Percentiles rank a stretch among this genome's conserved stretches.
These are phyloP conservation scores for Arrhamphus sclerolepis DNA, from an alignment of 2,797 vertebrate genomes.

Conservation along the genomic window DNA sequence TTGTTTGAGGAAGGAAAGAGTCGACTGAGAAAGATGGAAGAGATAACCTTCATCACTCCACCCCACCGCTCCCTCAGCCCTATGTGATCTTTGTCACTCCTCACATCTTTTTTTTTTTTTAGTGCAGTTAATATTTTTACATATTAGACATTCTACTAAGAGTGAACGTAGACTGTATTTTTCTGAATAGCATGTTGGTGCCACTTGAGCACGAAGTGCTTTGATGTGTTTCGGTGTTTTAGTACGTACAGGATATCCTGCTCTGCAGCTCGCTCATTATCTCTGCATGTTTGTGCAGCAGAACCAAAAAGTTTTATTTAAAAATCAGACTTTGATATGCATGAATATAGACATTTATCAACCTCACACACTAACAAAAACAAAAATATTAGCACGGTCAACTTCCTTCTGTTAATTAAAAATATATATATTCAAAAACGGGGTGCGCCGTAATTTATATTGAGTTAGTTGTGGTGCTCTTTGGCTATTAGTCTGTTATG, in stretches of 20 bases:
- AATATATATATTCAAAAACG: too few species aligned
- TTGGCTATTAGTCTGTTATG: too few species aligned
- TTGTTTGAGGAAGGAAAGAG: conserved; percentile 58
- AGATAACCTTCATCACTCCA: conserved; percentile 41
- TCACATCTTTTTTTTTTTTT: conserved; percentile 9
- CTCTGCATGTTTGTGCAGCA: conserved; percentile 42
- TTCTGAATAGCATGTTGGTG: conserved; percentile 5
- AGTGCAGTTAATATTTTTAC: too few species aligned
- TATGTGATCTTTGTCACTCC: background rate
- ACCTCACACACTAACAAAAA: background rate
- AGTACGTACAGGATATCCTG: conserved; percentile 73
- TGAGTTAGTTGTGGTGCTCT: too few species aligned
- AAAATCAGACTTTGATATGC: background rate
- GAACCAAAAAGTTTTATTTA: conserved; percentile 31
- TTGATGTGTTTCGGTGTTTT: conserved; percentile 30
- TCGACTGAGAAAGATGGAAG: conserved; percentile 47
- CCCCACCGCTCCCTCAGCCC: conserved; percentile 6
- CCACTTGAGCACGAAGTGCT: background rate
- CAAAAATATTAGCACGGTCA: background rate
- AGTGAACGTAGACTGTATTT: background rate
- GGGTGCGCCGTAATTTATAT: too few species aligned
- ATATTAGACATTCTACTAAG: too few species aligned
- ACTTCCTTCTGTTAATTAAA: too few species aligned
- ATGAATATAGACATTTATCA: background rate
- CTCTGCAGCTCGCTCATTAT: conserved; percentile 35